Evolutionary conservation across 2,113 vertebrate genomes (phyloP).

Genomic region (Pardalotus punctatus): DNA sequence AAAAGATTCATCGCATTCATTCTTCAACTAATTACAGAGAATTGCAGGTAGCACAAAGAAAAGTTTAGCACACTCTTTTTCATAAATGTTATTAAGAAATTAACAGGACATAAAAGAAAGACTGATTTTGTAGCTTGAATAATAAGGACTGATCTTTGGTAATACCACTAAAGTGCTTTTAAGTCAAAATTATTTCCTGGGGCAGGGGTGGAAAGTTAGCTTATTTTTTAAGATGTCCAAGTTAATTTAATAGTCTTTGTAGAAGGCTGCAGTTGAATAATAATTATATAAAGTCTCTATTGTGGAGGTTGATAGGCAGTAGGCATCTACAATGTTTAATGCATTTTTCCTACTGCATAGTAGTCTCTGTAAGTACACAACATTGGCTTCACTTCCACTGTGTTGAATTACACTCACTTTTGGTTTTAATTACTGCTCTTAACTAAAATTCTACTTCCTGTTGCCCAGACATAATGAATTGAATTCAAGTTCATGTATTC

Average conservation of each 20-base stretch:
- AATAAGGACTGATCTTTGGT: background rate
- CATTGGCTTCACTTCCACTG: background rate
- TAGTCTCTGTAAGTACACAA: background rate
- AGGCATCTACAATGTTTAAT: background rate
- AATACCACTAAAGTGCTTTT: background rate
- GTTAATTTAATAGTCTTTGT: background rate
- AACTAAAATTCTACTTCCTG: background rate
- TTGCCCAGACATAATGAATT: background rate
- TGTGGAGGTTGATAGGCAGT: background rate
- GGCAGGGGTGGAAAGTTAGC: rapidly evolving
- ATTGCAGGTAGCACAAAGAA: background rate
- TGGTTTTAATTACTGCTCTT: background rate
- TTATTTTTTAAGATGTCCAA: background rate
- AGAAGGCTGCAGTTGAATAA: background rate
- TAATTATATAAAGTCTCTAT: background rate
- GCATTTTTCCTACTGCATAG: background rate
- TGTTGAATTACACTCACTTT: background rate
- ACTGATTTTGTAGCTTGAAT: background rate
- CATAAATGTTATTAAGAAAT: background rate
- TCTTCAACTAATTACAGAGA: background rate
- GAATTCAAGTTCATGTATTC: background rate
- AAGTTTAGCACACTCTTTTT: background rate
- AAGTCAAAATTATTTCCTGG: background rate
- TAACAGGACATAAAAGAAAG: background rate
- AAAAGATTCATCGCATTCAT: background rate